Evolutionary conservation across 92 coral and sea anemone species (phyloP), one percentile per base, ranked within the genome.

Genomic region (Parazoanthus darwini): DNA sequence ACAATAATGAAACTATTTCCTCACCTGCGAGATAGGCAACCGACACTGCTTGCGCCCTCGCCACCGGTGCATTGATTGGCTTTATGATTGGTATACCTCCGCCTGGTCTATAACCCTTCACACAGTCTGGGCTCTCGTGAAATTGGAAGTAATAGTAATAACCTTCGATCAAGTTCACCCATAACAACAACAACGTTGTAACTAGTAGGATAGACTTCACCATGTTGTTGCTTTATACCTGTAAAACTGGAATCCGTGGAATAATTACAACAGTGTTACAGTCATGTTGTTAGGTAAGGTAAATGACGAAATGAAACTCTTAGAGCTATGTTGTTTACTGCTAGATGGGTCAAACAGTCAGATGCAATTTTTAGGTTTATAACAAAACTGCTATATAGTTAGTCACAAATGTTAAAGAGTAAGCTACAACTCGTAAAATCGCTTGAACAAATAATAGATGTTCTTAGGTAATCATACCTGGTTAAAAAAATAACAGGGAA

Each of bases 141-240:
- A 74, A 15, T 36, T 74, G 78, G 46, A 74, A 74, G 78, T 74
- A 74, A 44, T 74, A 74, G 25, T 35, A 74, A 63, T 63, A 63
- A 8, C 70, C 70, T 63, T 63, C 70, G 5, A 20, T 7, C 70
- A 63, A 13, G 25, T 63, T 63, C 3, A 63, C 25, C 70, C 70
- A 63, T 63, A 63, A 5, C 70, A 63, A 63, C 70, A 63, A 20
- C 70, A 63, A 23, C 1, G 25, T 63, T 63, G 25, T 63, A 25
- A 20, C 70, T 23, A 63, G 70, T 20, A 63, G 25, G 23, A 18
- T 18, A 20, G 4, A 6, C 70, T 63, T 63, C 70, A 20, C 70
- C 70, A 63, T 63, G 22, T 63, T 8, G 4, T 63, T 63, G 25
- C 25, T 22, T 18, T 18, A 22, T 63, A 63, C 25, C 70, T 63